Evolutionary conservation across 2,888 invertebrate genomes (phyloP), one percentile per base, ranked within the genome.

Genomic region (Tethea ocularis): DNA sequence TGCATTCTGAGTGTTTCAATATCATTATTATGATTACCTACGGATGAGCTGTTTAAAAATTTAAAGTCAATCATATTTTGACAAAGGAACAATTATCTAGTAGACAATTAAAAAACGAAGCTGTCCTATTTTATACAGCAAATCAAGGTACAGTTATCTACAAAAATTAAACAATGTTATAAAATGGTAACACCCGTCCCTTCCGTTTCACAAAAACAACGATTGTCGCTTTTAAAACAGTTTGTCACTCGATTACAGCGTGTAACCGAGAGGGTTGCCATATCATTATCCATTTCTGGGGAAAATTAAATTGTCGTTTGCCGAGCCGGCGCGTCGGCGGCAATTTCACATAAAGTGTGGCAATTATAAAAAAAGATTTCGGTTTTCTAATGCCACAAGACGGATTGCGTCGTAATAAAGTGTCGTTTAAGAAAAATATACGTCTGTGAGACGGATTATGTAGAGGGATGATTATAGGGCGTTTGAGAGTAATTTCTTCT

Each of bases 401-500:
- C 80, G 88, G 86, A 88, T 91, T 90, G 91, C 67, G 72, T 82
- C 80, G 85, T 92, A 91, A 91, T 89, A 92, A 91, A 92, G 87
- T 93, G 92, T 90, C 93, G 90, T 91, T 93, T 93, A 91, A 82
- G 81, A 85, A 88, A 92, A 92, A 82, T 86, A 92, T 82, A 88
- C 80, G 87, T 82, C 83, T 82, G 78, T 72, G 70, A 76, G 67
- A n/a, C n/a, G 38, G 38, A 66, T 63, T 67, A 71, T 67, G 67
- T 75, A 74, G 71, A 68, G 69, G 68, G 61, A 71, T 83, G 82
- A 89, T 88, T 83, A 84, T 77, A 78, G 80, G 74, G 71, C 70
- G 4, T 79, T 77, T 75, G 66, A 76, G 80, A 74, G 75, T 74
- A 75, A 81, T 84, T 82, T 78, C 69, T 72, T 75, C 71, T 75